Evolutionary conservation across 2,797 vertebrate genomes (phyloP), one percentile per base, ranked within the genome.

Genomic region (Urosaurus nigricauda): DNA sequence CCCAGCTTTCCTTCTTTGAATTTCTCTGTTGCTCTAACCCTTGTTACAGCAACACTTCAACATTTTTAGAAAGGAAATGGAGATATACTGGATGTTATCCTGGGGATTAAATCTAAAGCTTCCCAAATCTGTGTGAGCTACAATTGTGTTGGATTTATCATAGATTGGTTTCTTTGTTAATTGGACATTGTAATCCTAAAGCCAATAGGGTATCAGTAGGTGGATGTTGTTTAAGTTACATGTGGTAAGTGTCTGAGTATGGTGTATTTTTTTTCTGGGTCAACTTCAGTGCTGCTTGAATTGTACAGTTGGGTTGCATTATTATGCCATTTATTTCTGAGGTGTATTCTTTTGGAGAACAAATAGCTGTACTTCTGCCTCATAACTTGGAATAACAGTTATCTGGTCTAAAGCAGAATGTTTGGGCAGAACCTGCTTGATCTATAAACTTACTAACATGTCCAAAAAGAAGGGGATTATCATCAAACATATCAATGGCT

Each of bases 381-480:
- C 70, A 47, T 80, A 90, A 91, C 78, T 85, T 84, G 83, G 70
- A 90, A 92, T 92, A 94, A 73, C 89, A 93, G 84, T 87, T 93
- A 94, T 92, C 87, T 60, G 70, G 71, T 90, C 79, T 85, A 82
- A 90, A 90, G 79, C 79, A 92, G 71, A 75, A 79, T 58, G 43
- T 77, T 89, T 29, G 79, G n/a, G 84, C 13, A 35, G 65, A 92
- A 79, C 26, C 12, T 84, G 35, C 82, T 70, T 87, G 85, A 88
- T 81, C 79, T 89, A 81, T 93, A 73, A 95, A 92, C 70, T 94
- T 86, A 92, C 92, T 78, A 91, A 79, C 87, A 85, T 91, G 81
- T 92, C 92, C 86, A 93, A 94, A 95, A 94, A 95, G 88, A 96
- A 91, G 40, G 89, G 91, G 94, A 90, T 91, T 93, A 94, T 93